Base-by-base conservation (phyloP, 2,888 invertebrate species). In the Eupithecia subumbrata region DNA sequence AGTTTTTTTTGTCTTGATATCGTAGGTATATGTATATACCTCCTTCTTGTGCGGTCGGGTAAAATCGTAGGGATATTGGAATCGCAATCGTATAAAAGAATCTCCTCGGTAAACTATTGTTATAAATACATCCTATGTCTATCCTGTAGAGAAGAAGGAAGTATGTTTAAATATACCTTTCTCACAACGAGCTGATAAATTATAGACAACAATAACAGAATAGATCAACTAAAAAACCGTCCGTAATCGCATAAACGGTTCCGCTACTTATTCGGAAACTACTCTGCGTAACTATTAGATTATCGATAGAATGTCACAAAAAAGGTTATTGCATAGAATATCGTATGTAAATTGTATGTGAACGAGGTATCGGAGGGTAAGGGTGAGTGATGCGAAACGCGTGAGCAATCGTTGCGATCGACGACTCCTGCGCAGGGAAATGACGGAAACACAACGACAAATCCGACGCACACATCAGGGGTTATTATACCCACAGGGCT, bases 381-480 rank as follows among this genome's bases (percentile, higher is more conserved):
- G 93, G 93, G 92, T 87, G 93, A 92, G 88, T 90, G 93, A 93
- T 93, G 95, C 94, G 95, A 91, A 91, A 95, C 94, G 94, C 94
- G 94, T 93, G 92, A 92, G 92, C 92, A 93, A 91, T 92, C 93
- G 89, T 91, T 86, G 89, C 92, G 92, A 93, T 91, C 93, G 91
- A 88, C 91, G 88, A 91, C 93, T 90, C 92, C 87, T 84, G 93
- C 92, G 92, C 93, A 90, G 86, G 89, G 88, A 91, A 91, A 89
- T 90, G 91, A 93, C 90, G 92, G 91, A 92, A 90, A 88, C 85
- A 85, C 89, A 83, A 87, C 89, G 89, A 87, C 83, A 84, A 73
- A 80, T 83, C 78, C 67, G 71, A 77, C 78, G 66, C 83, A 84
- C 84, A 84, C 82, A 83, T 76, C 78, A 34, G 11, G 8, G 25